These are phyloP conservation scores for Acleris laterana DNA, from an alignment of 2,888 invertebrate genomes.

Conservation along the genomic window DNA sequence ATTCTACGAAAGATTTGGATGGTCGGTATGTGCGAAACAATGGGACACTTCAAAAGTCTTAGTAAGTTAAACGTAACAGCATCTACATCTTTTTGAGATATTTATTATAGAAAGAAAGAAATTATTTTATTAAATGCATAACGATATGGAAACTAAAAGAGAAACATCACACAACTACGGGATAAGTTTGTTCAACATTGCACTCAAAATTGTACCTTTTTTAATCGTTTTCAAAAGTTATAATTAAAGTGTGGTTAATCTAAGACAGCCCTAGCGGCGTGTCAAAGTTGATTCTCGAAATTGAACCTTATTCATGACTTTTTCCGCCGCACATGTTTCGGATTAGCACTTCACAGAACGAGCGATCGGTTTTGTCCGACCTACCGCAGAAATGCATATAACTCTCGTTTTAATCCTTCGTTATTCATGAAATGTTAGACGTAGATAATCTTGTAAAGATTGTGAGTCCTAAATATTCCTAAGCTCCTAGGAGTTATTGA, in stretches of 20 bases:
- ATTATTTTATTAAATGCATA: too few species aligned
- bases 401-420: slow-evolving; percentile 71
- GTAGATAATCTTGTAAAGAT: slow-evolving; percentile 57
- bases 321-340: slow-evolving; percentile 80
- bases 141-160: too few species aligned
- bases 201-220: neutral
- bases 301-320: slow-evolving; percentile 78
- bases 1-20: too few species aligned
- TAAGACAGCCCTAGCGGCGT: slow-evolving; percentile 23
- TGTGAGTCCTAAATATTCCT: slow-evolving; percentile 44
- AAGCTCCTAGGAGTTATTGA: slow-evolving; percentile 41
- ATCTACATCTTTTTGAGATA: too few species aligned
- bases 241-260: slow-evolving; percentile 5
- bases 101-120: too few species aligned
- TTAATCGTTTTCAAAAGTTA: neutral
- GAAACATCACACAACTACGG: too few species aligned
- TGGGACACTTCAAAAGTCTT: too few species aligned
- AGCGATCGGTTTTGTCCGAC: slow-evolving; percentile 56
- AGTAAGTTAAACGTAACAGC: too few species aligned
- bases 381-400: slow-evolving; percentile 76
- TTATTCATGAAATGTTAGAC: slow-evolving; percentile 72
- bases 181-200: too few species aligned
- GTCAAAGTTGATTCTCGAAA: slow-evolving; percentile 71
- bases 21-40: too few species aligned
- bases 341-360: slow-evolving; percentile 81